A percentile compares a stretch with the other conserved stretches of the same genome.
phyloP scores from a whole-genome alignment of 2,113 vertebrate species.

The Mesembrinibis cayennensis region DNA sequence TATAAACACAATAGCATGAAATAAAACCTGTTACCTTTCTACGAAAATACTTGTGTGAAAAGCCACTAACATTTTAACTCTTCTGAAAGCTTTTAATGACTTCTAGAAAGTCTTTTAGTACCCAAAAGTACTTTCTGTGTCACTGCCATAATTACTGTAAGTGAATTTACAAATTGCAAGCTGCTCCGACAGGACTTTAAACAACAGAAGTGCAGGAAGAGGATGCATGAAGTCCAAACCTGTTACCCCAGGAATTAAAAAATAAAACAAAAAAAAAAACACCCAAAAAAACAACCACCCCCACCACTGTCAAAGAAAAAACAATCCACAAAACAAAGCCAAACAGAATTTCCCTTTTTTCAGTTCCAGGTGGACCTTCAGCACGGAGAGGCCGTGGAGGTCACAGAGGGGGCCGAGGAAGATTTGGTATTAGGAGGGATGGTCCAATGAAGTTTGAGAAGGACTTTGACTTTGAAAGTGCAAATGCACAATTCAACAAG shows the following conservation, averaged over 20 bases:
- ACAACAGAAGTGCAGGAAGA: neutral
- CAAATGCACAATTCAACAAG: conserved; percentile 98
- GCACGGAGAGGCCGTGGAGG: conserved; percentile 85
- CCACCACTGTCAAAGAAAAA: neutral
- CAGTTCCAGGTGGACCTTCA: conserved; percentile 75
- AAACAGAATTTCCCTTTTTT: neutral
- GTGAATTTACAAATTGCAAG: neutral
- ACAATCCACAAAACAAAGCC: neutral
- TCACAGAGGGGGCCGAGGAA: conserved; percentile 89
- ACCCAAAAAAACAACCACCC: neutral
- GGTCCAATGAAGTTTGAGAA: conserved; percentile 98
- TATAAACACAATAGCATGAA: neutral
- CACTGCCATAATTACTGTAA: neutral
- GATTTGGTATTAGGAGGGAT: conserved; percentile 86
- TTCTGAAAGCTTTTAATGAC: neutral
- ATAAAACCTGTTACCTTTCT: neutral
- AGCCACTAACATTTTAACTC: neutral
- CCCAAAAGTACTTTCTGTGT: neutral
- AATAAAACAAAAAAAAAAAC: neutral
- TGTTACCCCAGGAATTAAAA: neutral
- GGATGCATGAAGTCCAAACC: neutral
- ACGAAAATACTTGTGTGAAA: neutral
- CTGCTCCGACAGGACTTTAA: neutral
- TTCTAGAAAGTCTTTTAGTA: neutral
- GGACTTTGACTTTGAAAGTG: conserved; percentile 98